Evolutionary conservation across 1,140 invertebrate species (phyloP).

Genomic region (Cotesia typhae): DNA sequence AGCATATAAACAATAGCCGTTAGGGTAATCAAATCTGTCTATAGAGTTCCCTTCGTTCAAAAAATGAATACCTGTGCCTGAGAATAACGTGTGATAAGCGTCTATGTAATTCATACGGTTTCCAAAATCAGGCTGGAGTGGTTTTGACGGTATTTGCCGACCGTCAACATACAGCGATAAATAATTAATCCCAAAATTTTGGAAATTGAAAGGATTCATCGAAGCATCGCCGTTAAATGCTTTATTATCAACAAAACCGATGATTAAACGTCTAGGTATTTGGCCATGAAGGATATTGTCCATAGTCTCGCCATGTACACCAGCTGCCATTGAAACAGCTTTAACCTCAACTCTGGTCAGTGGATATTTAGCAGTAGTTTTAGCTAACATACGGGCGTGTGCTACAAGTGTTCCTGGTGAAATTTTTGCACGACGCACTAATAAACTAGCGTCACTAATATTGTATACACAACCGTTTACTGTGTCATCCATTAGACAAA

Average conservation of each 20-base stretch:
- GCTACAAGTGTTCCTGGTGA: constrained; percentile 51
- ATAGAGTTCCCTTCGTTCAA: constrained; percentile 46
- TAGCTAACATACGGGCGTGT: constrained; percentile 51
- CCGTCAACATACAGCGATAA: constrained; percentile 53
- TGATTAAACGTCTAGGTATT: constrained; percentile 32
- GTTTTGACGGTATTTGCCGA: constrained; percentile 41
- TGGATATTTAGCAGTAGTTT: constrained; percentile 57
- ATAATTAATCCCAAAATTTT: constrained; percentile 43
- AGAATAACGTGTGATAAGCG: constrained; percentile 55
- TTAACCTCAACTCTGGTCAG: constrained; percentile 54
- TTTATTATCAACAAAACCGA: constrained; percentile 38
- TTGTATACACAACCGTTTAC: not conserved
- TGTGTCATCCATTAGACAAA: constrained; percentile 50
- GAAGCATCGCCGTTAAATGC: constrained; percentile 28
- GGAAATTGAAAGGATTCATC: constrained; percentile 37
- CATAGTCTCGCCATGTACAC: constrained; percentile 50
- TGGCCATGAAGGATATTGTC: constrained; percentile 44
- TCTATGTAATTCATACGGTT: constrained; percentile 38
- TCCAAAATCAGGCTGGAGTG: constrained; percentile 40
- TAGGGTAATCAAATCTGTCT: constrained; percentile 36
- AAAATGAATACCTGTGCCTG: constrained; percentile 54
- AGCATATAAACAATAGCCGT: constrained; percentile 47
- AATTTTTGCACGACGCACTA: constrained; percentile 49
- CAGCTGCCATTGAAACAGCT: constrained; percentile 52
- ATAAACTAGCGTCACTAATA: constrained; percentile 32